Evolutionary conservation across 1,140 invertebrate species (phyloP).

Genomic region (Trichonephila clavipes): DNA sequence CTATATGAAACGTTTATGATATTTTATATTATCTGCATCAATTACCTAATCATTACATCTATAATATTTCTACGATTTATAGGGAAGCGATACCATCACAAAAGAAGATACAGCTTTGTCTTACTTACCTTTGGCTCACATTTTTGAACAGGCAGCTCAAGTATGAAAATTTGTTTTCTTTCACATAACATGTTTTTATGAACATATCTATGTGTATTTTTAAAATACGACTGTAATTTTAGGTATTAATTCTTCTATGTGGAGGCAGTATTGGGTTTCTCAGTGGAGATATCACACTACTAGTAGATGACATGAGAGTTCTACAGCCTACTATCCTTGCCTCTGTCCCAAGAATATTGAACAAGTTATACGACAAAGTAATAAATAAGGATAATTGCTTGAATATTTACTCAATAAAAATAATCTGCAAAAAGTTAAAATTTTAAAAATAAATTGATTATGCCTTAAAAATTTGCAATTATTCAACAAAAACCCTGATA

Average conservation of each 20-base stretch:
- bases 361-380: slow-evolving; percentile 82
- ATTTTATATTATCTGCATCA: no score
- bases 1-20: no score
- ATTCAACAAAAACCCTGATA: no score
- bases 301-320: slow-evolving; percentile 83
- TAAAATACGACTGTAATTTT: neutral
- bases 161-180: slow-evolving; percentile 80
- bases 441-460: no score
- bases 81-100: neutral
- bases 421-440: no score
- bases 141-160: slow-evolving; percentile 95
- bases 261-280: slow-evolving; percentile 83
- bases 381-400: no score
- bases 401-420: no score
- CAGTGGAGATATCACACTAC: slow-evolving; percentile 81
- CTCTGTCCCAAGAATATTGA: slow-evolving; percentile 83
- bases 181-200: neutral
- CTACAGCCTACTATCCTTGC: slow-evolving; percentile 83
- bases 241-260: slow-evolving; percentile 73
- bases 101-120: slow-evolving; percentile 91
- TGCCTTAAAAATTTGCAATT: no score
- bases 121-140: slow-evolving; percentile 97
- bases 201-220: neutral
- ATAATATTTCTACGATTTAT: neutral
- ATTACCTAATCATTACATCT: no score